These are phyloP conservation scores for Malurus elegans DNA, from an alignment of 2,113 vertebrate species.

Conservation along the genomic window DNA sequence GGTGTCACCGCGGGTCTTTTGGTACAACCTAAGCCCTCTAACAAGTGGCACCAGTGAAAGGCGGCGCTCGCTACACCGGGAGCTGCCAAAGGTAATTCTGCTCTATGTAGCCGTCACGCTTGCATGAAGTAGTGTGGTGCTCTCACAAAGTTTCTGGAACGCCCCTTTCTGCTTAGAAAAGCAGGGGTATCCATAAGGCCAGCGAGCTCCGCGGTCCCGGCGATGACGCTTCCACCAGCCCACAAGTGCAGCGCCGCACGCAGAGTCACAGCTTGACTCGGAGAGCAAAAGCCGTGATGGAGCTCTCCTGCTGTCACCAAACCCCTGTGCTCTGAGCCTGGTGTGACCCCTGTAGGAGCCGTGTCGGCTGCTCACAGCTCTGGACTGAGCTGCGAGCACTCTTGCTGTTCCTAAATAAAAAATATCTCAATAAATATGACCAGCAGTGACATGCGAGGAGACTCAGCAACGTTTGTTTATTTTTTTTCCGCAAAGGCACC, in stretches of 20 bases:
- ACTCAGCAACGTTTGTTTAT: neutral
- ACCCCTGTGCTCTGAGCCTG: fast-evolving
- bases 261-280: fast-evolving
- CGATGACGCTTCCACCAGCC: fast-evolving
- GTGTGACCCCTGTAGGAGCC: fast-evolving
- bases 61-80: fast-evolving
- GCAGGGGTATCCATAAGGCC: fast-evolving
- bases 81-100: fast-evolving
- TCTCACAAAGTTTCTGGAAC: fast-evolving
- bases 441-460: neutral
- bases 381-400: fast-evolving
- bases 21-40: fast-evolving
- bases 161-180: fast-evolving
- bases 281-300: fast-evolving
- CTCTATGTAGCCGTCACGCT: fast-evolving
- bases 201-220: fast-evolving
- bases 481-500: fast-evolving
- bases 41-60: fast-evolving
- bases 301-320: fast-evolving
- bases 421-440: fast-evolving
- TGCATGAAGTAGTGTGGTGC: fast-evolving
- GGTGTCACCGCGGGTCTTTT: fast-evolving
- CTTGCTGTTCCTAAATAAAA: neutral
- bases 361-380: fast-evolving
- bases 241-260: fast-evolving